Percentiles rank a stretch among this genome's conserved stretches.
Conservation (phyloP, 1,140 invertebrate species). For the Papilio dardanus region DNA sequence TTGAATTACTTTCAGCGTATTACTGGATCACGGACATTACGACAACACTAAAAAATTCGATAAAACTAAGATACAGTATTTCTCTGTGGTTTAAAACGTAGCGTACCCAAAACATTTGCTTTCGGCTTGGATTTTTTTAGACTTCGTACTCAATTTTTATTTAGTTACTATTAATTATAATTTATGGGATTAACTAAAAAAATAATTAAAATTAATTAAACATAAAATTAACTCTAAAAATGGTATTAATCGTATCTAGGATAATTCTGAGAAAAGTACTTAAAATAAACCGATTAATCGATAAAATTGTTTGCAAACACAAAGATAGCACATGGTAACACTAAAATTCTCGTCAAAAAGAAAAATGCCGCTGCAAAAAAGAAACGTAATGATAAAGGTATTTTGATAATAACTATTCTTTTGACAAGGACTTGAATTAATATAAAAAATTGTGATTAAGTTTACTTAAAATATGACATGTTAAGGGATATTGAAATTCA, state of each 20-base stretch:
- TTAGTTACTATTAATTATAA: too few species aligned
- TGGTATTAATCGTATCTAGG: not conserved
- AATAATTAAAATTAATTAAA: too few species aligned
- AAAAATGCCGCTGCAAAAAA: conserved; percentile 83
- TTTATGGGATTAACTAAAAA: too few species aligned
- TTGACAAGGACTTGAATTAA: conserved; percentile 43
- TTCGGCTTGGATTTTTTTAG: too few species aligned
- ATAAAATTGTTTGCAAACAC: conserved; percentile 20
- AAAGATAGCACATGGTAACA: conserved; percentile 51
- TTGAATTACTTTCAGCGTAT: too few species aligned
- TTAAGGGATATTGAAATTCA: conserved; percentile 18
- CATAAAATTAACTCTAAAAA: too few species aligned
- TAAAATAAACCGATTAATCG: conserved; percentile 10
- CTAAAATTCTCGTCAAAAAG: conserved; percentile 72
- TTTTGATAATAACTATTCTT: conserved; percentile 70
- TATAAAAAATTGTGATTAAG: conserved; percentile 49
- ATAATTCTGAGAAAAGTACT: not conserved
- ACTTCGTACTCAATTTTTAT: too few species aligned
- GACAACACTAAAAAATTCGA: too few species aligned
- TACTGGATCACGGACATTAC: too few species aligned
- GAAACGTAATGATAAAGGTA: conserved; percentile 83
- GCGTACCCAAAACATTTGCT: too few species aligned
- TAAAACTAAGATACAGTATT: too few species aligned
- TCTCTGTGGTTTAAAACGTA: too few species aligned
- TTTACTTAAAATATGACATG: conserved; percentile 7